Evolutionary conservation across 2,888 invertebrate genomes (phyloP), one percentile per base, ranked within the genome.

Genomic region (Gandaritis pyraliata): DNA sequence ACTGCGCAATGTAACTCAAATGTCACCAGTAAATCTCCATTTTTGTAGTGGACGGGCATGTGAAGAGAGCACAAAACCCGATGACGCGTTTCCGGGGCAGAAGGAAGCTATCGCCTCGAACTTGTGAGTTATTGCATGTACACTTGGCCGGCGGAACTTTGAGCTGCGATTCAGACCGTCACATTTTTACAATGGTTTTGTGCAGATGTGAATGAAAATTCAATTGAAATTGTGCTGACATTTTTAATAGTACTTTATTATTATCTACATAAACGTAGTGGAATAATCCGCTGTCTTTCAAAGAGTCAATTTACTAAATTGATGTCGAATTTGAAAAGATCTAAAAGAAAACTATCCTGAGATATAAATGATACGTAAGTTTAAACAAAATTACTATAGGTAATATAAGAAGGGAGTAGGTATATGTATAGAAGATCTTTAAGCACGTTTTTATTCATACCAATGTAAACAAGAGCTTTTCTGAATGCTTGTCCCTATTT

Each of bases 51-150:
- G 10, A 45, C 43, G 10, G 43, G 61, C 50, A 50, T 52, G 58
- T 60, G 54, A 46, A 51, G 48, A 54, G 41, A 45, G 54, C 58
- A 49, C 48, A 60, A 59, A 56, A 53, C 51, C 39, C 58, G 58
- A 52, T 65, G 61, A 61, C 61, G 57, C 58, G 57, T 57, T 61
- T 64, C 64, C 64, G 64, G 50, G 41, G 12, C 52, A 63, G 63
- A 59, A 52, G 64, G 64, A 64, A 63, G 46, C 58, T 50, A 63
- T 58, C 53, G 36, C 33, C 49, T 55, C 55, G 59, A 59, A 64
- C 39, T 36, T 50, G 23, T 61, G 60, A 64, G 50, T 61, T 64
- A 64, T 64, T 64, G 64, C 59, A 59, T 51, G 64, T 59, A 59
- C 55, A 59, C 58, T 59, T 64, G 59, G 55, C 54, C 45, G 51